A percentile compares a stretch with the other conserved stretches of the same genome.
phyloP scores from a whole-genome alignment of 2,113 vertebrate species.

The Chaetodon trifascialis region DNA sequence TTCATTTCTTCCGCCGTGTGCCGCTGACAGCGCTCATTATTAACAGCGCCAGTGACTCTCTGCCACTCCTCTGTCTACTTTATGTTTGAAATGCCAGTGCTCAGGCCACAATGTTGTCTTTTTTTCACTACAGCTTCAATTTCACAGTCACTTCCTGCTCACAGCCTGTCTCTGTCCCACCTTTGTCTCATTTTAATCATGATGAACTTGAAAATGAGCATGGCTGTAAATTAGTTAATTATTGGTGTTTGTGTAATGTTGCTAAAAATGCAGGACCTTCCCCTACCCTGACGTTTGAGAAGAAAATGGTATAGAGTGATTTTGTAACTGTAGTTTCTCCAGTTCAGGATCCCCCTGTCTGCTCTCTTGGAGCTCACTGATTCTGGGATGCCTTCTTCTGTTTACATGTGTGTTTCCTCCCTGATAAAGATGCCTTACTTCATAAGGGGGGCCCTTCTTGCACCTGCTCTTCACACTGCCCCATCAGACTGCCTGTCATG shows the following conservation, averaged over 20 bases:
- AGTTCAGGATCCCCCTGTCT: neutral
- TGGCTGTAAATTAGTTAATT: neutral
- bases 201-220: neutral
- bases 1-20: neutral
- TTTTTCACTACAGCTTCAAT: slow-evolving; percentile 1
- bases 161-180: neutral
- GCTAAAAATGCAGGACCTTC: neutral
- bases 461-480: slow-evolving; percentile 6
- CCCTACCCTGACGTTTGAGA: neutral
- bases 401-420: neutral
- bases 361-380: neutral
- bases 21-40: neutral
- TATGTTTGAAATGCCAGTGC: slow-evolving; percentile 48
- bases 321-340: neutral
- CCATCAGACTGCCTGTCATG: neutral
- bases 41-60: slow-evolving; percentile 1
- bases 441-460: neutral
- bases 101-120: neutral
- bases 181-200: neutral
- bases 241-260: neutral
- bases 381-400: neutral
- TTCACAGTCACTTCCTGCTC: neutral
- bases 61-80: neutral
- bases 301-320: neutral
- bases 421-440: slow-evolving; percentile 1